Evolutionary conservation across 2,797 vertebrate genomes (phyloP).

Genomic region (Otolemur crassicaudatus): DNA sequence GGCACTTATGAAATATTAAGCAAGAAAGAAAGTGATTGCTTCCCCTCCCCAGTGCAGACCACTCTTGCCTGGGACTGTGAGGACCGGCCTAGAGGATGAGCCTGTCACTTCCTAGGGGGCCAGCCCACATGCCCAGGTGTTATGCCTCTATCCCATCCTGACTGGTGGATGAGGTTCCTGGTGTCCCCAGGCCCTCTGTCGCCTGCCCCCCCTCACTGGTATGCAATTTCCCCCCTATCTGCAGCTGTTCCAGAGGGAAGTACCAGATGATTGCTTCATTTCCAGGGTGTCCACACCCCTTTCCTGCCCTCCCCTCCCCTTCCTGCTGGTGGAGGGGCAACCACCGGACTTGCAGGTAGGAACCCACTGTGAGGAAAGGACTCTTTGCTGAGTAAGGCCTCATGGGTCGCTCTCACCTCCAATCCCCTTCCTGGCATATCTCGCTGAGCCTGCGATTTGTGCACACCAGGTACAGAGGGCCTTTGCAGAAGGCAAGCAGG

Average conservation of each 20-base stretch:
- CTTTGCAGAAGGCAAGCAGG: neutral
- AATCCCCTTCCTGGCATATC: neutral
- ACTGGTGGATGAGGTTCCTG: neutral
- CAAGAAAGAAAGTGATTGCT: rapidly evolving
- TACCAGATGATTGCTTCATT: slow-evolving; percentile 53
- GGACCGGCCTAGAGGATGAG: neutral
- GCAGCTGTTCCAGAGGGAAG: slow-evolving; percentile 48
- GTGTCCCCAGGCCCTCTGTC: neutral
- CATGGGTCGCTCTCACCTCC: neutral
- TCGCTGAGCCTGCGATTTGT: neutral
- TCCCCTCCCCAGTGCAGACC: neutral
- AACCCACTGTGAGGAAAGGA: neutral
- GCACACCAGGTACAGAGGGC: neutral
- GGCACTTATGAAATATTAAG: neutral
- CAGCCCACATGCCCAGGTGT: neutral
- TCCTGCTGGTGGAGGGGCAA: neutral
- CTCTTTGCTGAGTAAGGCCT: neutral
- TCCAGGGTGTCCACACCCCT: slow-evolving; percentile 57
- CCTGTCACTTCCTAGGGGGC: neutral
- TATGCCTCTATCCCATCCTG: neutral
- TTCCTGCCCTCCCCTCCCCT: slow-evolving; percentile 13
- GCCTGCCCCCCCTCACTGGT: neutral
- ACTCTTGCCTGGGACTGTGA: neutral
- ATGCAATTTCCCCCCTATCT: neutral
- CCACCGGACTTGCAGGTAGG: neutral